Evolutionary conservation across 2,888 invertebrate genomes (phyloP).

Genomic region (Latrodectus elegans): DNA sequence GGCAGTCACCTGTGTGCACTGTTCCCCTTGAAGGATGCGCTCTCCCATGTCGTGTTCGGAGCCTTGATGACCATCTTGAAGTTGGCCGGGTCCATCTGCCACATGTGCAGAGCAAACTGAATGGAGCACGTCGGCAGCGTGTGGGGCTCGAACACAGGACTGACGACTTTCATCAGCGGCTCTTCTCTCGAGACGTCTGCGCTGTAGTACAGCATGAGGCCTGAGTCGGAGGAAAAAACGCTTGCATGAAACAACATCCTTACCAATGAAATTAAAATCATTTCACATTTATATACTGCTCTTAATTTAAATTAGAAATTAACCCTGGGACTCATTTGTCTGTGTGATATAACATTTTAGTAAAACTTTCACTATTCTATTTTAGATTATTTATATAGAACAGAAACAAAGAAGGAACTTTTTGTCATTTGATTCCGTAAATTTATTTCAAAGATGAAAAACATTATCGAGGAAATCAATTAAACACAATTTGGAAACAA

Average conservation of each 20-base stretch:
- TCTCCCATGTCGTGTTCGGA: slow-evolving; percentile 75
- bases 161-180: slow-evolving; percentile 28
- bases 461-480: no score
- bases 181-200: slow-evolving; percentile 9
- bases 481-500: no score
- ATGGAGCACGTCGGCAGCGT: slow-evolving; percentile 74
- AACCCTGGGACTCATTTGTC: no score
- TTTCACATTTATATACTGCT: no score
- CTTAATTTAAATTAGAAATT: no score
- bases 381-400: no score
- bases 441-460: no score
- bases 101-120: slow-evolving; percentile 76
- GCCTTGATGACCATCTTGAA: slow-evolving; percentile 77
- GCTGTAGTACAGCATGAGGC: slow-evolving; percentile 49
- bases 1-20: slow-evolving; percentile 74
- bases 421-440: no score
- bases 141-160: slow-evolving; percentile 40
- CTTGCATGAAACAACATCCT: not conserved
- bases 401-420: no score
- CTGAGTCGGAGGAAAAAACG: slow-evolving; percentile 13
- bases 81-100: slow-evolving; percentile 76
- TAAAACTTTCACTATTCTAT: no score
- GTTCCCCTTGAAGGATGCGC: slow-evolving; percentile 75
- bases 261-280: not conserved
- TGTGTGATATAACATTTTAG: no score